These are phyloP conservation scores for Ochotona curzoniae DNA, from an alignment of 2,113 vertebrate species.

Conservation along the genomic window DNA sequence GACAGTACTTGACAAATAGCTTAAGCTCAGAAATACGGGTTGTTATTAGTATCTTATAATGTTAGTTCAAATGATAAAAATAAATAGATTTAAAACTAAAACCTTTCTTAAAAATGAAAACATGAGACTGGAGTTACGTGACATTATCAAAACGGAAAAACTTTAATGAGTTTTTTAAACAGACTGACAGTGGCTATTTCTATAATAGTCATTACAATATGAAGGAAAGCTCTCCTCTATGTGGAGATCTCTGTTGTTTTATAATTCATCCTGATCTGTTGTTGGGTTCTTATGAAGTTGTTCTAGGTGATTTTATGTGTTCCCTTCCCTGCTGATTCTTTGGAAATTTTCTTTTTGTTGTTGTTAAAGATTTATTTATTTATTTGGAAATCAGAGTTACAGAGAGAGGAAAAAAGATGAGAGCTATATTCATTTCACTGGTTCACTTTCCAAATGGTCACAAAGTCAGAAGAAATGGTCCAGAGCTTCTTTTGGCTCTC, in stretches of 20 bases:
- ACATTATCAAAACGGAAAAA: not conserved
- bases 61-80: not conserved
- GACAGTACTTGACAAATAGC: not conserved
- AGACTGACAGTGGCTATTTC: not conserved
- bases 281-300: not conserved
- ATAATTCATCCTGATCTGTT: not conserved
- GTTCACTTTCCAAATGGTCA: no score
- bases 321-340: not conserved
- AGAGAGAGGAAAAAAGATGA: no score
- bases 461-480: no score
- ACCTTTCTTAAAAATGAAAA: not conserved
- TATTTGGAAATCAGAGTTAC: no score
- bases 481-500: no score
- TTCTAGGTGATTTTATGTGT: not conserved
- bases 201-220: no score
- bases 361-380: no score
- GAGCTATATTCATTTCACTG: no score
- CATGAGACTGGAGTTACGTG: accelerated
- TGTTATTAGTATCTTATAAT: not conserved
- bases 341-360: conserved; percentile 20
- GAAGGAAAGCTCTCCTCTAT: not conserved
- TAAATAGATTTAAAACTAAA: no score
- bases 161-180: not conserved
- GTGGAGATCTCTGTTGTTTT: not conserved
- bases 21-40: not conserved